Conservation (phyloP, 1,140 invertebrate species). For the Coptotermes formosanus region DNA sequence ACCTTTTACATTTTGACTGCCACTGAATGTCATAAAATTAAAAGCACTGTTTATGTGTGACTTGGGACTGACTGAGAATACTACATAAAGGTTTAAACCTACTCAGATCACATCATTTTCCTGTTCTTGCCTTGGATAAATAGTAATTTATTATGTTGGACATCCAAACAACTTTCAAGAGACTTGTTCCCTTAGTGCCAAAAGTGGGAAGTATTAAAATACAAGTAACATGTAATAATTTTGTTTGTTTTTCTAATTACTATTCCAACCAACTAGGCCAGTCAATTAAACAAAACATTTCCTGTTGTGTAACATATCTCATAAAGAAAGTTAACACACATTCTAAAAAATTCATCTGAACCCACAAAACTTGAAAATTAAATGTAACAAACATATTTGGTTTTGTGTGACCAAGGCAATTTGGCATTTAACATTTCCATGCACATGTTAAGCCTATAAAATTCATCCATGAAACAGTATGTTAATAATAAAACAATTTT, state of each 20-base stretch:
- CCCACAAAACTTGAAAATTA: background rate
- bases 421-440: conserved; percentile 4
- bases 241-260: background rate
- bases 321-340: background rate
- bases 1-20: background rate
- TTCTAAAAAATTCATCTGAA: background rate
- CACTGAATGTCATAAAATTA: background rate
- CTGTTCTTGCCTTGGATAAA: background rate
- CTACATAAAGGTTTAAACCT: background rate
- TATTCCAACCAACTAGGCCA: background rate
- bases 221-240: background rate
- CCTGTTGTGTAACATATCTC: background rate
- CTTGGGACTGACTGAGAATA: background rate
- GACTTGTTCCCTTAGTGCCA: background rate
- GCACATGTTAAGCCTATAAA: conserved; percentile 12
- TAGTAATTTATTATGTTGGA: background rate
- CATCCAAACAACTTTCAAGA: background rate
- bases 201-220: background rate
- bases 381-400: conserved; percentile 5
- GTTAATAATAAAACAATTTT: conserved; percentile 5
- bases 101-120: background rate
- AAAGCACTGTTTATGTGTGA: background rate
- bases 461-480: background rate
- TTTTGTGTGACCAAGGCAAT: conserved; percentile 1
- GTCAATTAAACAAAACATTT: background rate